Base-by-base conservation (phyloP, 2,113 vertebrate species). In the Microcebus ravelobensis region DNA sequence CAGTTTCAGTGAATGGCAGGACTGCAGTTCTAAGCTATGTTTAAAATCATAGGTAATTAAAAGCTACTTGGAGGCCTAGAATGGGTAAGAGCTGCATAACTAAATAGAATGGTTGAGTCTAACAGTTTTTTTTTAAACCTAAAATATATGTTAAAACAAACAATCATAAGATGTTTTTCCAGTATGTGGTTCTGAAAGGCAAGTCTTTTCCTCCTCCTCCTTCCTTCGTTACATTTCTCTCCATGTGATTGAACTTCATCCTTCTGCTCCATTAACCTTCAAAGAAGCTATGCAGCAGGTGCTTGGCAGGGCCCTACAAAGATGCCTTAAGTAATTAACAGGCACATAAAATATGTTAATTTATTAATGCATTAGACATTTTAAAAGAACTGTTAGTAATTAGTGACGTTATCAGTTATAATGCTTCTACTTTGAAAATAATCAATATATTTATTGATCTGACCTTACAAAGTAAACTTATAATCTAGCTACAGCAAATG, bases 401-500 rank as follows among this genome's bases (percentile, higher is more conserved):
- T 92, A 90, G 23, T 71, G 73, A 39, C 27, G 11, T 63, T 90
- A 52, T 65, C 11, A 29, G 17, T 52, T 90, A 4, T 76, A 63
- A 70, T 42, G 84, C 20, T 84, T 48, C 34, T 23, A 48, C 57
- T 65, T 91, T 74, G 31, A 91, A 96, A 95, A 90, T 87, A 48
- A 59, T 70, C 77, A 92, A 91, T 89, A 23, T n/a, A 95, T 96
- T 94, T 97, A 97, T 91, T 97, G 94, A 98, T 97, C 96, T 87
- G 61, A 92, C 31, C 55, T 94, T 96, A 89, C 87, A 50, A 91
- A 85, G 31, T 55, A 6, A 94, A 95, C 92, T 93, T 98, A 68
- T 98, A 96, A 97, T 95, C 96, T 97, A 98, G 95, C 96, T 97
- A 98, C 95, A 98, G 87, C 77, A 85, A 94, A 36, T 83, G 45